Evolutionary conservation across 2,888 invertebrate genomes (phyloP).

Genomic region (Brachynemurus nebulosus): DNA sequence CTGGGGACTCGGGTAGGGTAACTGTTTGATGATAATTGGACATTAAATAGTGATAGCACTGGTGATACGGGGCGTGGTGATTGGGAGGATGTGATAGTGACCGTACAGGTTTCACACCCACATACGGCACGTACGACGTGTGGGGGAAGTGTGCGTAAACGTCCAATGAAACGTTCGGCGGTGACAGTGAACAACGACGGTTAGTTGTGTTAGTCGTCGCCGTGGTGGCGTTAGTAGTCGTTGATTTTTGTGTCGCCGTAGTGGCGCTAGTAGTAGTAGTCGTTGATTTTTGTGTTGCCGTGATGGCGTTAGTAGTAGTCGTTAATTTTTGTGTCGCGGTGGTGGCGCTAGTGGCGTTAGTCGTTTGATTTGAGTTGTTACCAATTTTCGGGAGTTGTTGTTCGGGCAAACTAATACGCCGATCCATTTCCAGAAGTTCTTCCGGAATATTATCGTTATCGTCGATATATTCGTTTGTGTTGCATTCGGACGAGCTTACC

Average conservation of each 20-base stretch:
- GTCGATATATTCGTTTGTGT: slow-evolving; percentile 1
- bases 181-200: background rate
- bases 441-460: background rate
- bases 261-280: background rate
- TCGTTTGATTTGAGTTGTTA: background rate
- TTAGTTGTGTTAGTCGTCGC: background rate
- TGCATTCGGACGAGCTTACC: background rate
- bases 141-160: slow-evolving; percentile 7
- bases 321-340: background rate
- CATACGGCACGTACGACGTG: background rate
- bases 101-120: slow-evolving; percentile 17
- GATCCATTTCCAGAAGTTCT: slow-evolving; percentile 4
- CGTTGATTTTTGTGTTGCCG: background rate
- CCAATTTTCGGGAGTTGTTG: background rate
- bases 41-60: no score
- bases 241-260: background rate
- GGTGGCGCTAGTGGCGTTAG: background rate
- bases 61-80: slow-evolving; percentile 4
- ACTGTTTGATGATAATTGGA: background rate
- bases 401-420: slow-evolving; percentile 1
- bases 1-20: background rate
- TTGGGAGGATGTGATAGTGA: slow-evolving; percentile 26
- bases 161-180: slow-evolving; percentile 3
- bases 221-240: background rate
- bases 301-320: background rate